Evolutionary conservation across 1,140 invertebrate species (phyloP), one percentile per base, ranked within the genome.

Genomic region (Teleopsis dalmanni): DNA sequence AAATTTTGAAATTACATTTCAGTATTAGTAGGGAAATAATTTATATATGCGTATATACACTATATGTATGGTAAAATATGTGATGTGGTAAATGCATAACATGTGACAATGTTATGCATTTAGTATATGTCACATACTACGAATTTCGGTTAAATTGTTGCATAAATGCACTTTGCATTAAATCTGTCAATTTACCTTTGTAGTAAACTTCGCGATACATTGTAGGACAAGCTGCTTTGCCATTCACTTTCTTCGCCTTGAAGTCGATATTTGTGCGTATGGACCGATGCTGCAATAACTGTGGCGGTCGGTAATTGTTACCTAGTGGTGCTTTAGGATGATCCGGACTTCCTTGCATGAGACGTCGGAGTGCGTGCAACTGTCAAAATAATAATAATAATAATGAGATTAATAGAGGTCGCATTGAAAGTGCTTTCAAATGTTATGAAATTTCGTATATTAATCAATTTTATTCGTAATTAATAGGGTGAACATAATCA

Each of bases 261-360:
- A 96, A 95, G 73, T 96, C 90, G 68, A 97, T 96, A 74, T 96
- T 96, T 43, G 94, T 96, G 66, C 93, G 79, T 40, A 96, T 83
- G 13, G 91, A 87, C 55, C 93, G 80, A 73, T 93, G 87, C 73
- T 95, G 85, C 19, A 95, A 77, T 23, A 85, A 83, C 66, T 95
- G 91, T 3, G 87, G 82, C 22, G 91, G 91, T 67, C 94, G 79
- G 69, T 87, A 90, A 75, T 97, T 97, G 77, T 94, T 93, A 52
- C 89, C 90, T 60, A 96, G 78, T 14, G 89, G 87, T 43, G 89
- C 88, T 73, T 91, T 92, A 11, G 88, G 85, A 69, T 87, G 81
- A 56, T 81, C 80, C 53, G 78, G 79, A 64, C 90, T 88, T 14
- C 90, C 90, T 72, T 93, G 90, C 83, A 91, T 90, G 60, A 94